Base-by-base conservation (phyloP, 2,797 vertebrate genomes). In the Lepidocolaptes lacrymiger region DNA sequence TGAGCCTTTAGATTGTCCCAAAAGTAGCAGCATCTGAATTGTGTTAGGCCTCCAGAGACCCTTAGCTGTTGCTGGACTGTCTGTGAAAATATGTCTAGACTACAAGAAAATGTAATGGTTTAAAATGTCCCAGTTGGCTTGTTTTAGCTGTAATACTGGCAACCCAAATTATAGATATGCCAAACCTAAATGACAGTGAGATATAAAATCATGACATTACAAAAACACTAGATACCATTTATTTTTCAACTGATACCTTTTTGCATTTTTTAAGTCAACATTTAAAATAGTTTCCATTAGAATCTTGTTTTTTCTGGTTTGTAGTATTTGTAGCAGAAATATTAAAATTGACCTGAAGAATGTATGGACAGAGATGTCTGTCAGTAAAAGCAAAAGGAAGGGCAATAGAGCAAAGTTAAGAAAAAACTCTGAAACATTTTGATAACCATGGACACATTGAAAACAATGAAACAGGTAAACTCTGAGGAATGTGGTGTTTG, bases 31-130 rank as follows among this genome's bases (percentile, higher is more conserved):
- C 39, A 63, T 73, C 52, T 88, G 66, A 94, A 69, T 76, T 88
- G 34, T 28, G 28, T 30, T 62, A 84, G 48, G 85, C 34, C 62
- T 77, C 32, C n/a, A 58, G 44, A 85, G 56, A 75, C 19, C 18
- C 39, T 88, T 51, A 78, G 68, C 64, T 37, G 32, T 46, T 36
- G 76, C 36, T 68, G 49, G 55, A 78, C 32, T 13, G 16, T 69
- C 63, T 64, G 46, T 41, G 55, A 91, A 91, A 92, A 41, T 64
- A 88, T 4, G 36, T 92, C 91, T 88, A 68, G 68, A 78, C 82
- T 77, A 69, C 13, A 80, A 64, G 39, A 88, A 95, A 85, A 94
- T 41, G 21, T 32, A 63, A 55, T 48, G 44, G 32, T 93, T 84
- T 69, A 89, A 62, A 93, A 75, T 14, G 32, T 63, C 44, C 75